Base-by-base conservation (phyloP, 2,797 vertebrate species). In the Astyanax mexicanus region DNA sequence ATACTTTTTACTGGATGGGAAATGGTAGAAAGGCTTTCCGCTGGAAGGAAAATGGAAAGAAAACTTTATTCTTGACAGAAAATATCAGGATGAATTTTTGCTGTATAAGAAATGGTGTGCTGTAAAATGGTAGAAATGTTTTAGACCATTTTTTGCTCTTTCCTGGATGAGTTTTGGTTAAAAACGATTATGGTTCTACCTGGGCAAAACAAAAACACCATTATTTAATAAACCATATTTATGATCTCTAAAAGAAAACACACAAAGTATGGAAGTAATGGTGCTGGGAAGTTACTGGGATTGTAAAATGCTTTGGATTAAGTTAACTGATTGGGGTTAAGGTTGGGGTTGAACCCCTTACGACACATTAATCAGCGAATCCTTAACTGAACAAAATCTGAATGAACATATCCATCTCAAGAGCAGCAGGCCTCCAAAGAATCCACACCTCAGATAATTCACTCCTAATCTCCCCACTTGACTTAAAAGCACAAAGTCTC, bases 401-500 rank as follows among this genome's bases (percentile, higher is more conserved):
- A 37, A 60, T 6, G n/a, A 37, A 60, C 37, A 37, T 9, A 32
- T 19, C 12, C 29, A 19, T 55, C 23, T 19, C 1, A 13, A 55
- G 21, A 55, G 29, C 11, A 55, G 52, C 52, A 27, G 23, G n/a
- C 17, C 45, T 27, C 10, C 23, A 4, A 1, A n/a, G 51, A 25
- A 27, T 1, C 51, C 11, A 3, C 11, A 1, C 21, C 23, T 27
- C 23, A 3, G 11, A 25, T 27, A 25, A 54, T 37, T n/a, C 25
- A 5, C 38, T 44, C 54, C 52, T 19, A 29, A 45, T n/a, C 51
- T 45, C 52, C 2, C 1, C 51, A 42, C 55, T 60, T n/a, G 54
- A 60, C 69, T 60, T 71, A 21, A 54, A 54, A 54, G 51, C 51
- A 54, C 23, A 54, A 12, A 54, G 51, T 54, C 17, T 13, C 12